Percentiles rank a stretch among this genome's conserved stretches.
Evolutionary conservation across 2,888 invertebrate species (phyloP).

Genomic region (Pheosia tremula): DNA sequence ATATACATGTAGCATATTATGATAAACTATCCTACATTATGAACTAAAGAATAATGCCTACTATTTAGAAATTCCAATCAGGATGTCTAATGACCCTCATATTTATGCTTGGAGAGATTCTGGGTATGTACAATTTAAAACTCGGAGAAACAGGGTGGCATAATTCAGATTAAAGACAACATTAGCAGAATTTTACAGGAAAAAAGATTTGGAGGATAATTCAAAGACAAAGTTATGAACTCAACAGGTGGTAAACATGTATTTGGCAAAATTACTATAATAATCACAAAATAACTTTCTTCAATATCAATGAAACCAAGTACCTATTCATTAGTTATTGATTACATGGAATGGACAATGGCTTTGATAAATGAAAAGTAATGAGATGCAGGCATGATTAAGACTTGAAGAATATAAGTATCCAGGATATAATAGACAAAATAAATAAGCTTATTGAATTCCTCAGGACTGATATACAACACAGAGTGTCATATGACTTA

Average conservation of each 20-base stretch:
- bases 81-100: conserved; percentile 28
- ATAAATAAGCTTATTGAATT: conserved; percentile 24
- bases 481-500: conserved; percentile 27
- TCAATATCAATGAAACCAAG: conserved; percentile 18
- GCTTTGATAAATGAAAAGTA: conserved; percentile 27
- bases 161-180: conserved; percentile 20
- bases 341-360: conserved; percentile 25
- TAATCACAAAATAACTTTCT: conserved; percentile 19
- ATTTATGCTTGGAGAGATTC: conserved; percentile 23
- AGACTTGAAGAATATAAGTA: conserved; percentile 33
- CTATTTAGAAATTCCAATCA: not conserved
- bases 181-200: conserved; percentile 22
- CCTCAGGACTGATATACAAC: conserved; percentile 26
- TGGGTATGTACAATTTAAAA: conserved; percentile 18
- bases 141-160: conserved; percentile 19
- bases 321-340: not conserved
- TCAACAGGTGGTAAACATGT: conserved; percentile 22
- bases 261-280: conserved; percentile 28
- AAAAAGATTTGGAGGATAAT: conserved; percentile 18
- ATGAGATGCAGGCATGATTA: conserved; percentile 25
- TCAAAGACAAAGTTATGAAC: conserved; percentile 2
- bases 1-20: not conserved
- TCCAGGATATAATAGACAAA: conserved; percentile 1
- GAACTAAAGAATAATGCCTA: not conserved
- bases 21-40: not conserved